phyloP scores from a whole-genome alignment of 1,140 invertebrate species.

The Harpegnathos saltator region DNA sequence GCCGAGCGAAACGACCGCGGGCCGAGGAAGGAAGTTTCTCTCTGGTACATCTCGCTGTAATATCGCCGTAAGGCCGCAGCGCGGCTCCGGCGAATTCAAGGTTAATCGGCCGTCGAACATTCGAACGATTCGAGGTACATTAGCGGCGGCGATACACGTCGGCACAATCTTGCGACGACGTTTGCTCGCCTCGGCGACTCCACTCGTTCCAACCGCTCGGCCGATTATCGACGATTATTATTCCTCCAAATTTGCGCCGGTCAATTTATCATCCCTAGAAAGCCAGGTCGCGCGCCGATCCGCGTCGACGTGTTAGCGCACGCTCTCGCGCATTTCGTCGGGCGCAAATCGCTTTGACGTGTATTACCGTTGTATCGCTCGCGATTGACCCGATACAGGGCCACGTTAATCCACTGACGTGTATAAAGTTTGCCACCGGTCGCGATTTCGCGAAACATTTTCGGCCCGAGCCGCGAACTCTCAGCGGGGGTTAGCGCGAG shows the following conservation, averaged over 20 bases:
- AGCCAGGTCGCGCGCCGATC: not conserved
- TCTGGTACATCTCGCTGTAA: no score
- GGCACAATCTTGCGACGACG: not conserved
- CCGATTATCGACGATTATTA: conserved; percentile 28
- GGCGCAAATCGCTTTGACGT: conserved; percentile 46
- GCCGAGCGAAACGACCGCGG: no score
- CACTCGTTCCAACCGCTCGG: not conserved
- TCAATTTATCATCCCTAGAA: conserved; percentile 33
- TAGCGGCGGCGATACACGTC: not conserved
- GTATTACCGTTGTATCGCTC: conserved; percentile 40
- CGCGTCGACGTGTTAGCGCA: not conserved
- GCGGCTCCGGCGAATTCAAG: not conserved
- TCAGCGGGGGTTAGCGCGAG: no score
- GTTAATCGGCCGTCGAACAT: no score
- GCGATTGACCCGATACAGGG: conserved; percentile 50
- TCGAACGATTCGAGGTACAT: not conserved
- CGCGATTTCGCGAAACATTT: conserved; percentile 47
- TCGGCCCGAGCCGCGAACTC: not conserved
- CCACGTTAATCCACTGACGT: conserved; percentile 48
- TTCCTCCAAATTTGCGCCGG: conserved; percentile 40
- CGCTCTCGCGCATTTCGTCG: conserved; percentile 7
- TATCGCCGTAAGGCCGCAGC: no score
- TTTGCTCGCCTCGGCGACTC: conserved; percentile 2
- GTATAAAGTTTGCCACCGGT: conserved; percentile 47
- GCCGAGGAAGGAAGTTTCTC: no score